Evolutionary conservation across 2,888 invertebrate genomes (phyloP), one percentile per base, ranked within the genome.

Genomic region (Latrodectus hesperus): DNA sequence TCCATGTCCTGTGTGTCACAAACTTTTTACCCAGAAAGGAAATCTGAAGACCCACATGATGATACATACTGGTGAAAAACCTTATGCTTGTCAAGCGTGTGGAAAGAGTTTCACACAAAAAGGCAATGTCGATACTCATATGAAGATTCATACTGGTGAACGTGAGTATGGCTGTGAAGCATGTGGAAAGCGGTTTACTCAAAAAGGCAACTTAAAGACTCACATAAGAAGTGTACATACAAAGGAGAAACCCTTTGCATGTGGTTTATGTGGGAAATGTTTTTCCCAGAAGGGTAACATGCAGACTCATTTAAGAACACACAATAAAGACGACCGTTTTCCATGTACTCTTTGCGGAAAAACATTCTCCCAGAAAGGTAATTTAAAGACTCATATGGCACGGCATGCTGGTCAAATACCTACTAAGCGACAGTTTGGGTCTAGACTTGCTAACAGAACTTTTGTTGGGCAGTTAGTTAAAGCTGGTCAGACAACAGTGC

Each of bases 1-100:
- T 70, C 90, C 90, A 2, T 90, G 90, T 78, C 90, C 90, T 49
- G 89, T 90, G 52, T 90, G 90, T 80, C 89, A 90, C 79, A 90
- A 89, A 82, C 82, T 85, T 65, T 90, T 90, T 52, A 90, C 90
- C 64, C 90, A 90, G 76, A 90, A 90, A 86, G 90, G 90, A 68
- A 90, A 90, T 85, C 88, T 90, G 6, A 90, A 90, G 72, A 90
- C 90, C 38, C 90, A 90, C 80, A 90, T 90, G 90, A 90, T 90
- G 90, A 90, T 90, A 26, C 90, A 90, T 73, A 90, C 90, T 16
- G 90, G 90, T 8, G 90, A 90, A 73, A 90, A 90, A 73, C 90
- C 90, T 55, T 90, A 90, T 78, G 88, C 89, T 16, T 90, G 90
- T 72, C 90, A 90, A 64, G 89, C 90, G 53, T 89, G 90, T 78